Percentiles rank a stretch among this genome's conserved stretches.
Evolutionary conservation across 2,888 invertebrate genomes (phyloP).

Genomic region (Colletes collaris): DNA sequence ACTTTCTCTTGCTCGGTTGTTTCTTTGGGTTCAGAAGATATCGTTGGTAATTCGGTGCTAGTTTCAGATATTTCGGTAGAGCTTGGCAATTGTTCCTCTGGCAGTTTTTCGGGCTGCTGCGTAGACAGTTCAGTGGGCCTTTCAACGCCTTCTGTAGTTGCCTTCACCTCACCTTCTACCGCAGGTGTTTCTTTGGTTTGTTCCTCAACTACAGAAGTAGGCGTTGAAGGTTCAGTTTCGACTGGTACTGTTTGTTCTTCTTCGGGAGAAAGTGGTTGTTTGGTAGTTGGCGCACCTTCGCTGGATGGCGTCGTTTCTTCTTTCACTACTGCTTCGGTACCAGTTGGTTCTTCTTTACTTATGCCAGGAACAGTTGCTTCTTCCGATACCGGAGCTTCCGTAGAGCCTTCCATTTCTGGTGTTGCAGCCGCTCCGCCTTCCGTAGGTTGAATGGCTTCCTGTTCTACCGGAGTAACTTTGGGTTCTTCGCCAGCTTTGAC

Average conservation of each 20-base stretch:
- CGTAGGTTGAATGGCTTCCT: conserved; percentile 40
- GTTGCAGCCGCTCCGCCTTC: conserved; percentile 47
- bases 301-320: background rate
- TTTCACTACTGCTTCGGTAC: conserved; percentile 39
- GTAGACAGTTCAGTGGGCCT: conserved; percentile 49
- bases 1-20: conserved; percentile 21
- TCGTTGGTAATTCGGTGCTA: conserved; percentile 25
- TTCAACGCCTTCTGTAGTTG: conserved; percentile 39
- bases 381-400: conserved; percentile 30
- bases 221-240: conserved; percentile 36
- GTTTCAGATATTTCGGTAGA: conserved; percentile 24
- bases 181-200: conserved; percentile 45
- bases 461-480: conserved; percentile 21
- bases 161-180: conserved; percentile 28
- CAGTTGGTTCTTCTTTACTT: conserved; percentile 33
- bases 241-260: conserved; percentile 17
- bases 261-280: conserved; percentile 29
- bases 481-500: conserved; percentile 37
- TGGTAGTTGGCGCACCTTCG: conserved; percentile 15
- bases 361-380: conserved; percentile 27
- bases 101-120: conserved; percentile 19
- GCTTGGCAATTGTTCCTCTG: conserved; percentile 40
- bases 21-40: conserved; percentile 12
- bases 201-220: conserved; percentile 33
- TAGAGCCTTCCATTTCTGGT: conserved; percentile 17